Evolutionary conservation across 2,113 vertebrate genomes (phyloP).

Genomic region (Acrocephalus arundinaceus): DNA sequence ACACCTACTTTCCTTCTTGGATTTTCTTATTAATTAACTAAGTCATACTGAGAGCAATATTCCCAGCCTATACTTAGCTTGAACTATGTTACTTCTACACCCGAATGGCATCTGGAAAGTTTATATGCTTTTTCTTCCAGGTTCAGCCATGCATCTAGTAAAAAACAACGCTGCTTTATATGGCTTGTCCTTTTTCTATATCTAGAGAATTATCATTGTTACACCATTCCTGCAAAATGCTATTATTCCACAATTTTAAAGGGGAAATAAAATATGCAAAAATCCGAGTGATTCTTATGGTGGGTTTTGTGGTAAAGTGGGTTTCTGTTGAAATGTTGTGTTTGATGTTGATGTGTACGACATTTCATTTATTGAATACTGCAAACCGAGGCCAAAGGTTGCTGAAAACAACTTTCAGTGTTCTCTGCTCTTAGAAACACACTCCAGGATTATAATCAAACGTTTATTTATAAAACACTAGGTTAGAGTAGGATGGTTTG

Average conservation of each 20-base stretch:
- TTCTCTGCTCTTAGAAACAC: neutral
- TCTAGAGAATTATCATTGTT: neutral
- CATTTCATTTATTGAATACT: neutral
- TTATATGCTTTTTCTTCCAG: neutral
- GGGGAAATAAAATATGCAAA: neutral
- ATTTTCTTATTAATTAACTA: neutral
- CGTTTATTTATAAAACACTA: conserved; percentile 3
- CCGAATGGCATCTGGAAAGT: neutral
- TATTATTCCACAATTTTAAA: neutral
- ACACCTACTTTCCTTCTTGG: neutral
- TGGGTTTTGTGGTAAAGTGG: neutral
- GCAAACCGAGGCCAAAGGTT: neutral
- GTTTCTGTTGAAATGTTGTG: neutral
- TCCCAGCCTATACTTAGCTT: neutral
- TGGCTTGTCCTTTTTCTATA: neutral
- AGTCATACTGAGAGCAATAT: neutral
- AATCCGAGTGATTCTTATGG: neutral
- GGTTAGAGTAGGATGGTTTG: neutral
- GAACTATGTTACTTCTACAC: neutral
- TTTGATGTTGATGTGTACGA: neutral
- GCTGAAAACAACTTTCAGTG: neutral
- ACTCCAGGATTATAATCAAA: conserved; percentile 9
- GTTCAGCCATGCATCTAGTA: neutral
- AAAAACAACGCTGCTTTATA: neutral
- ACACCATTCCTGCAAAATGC: neutral